phyloP scores from a whole-genome alignment of 2,113 vertebrate species.

The Daubentonia madagascariensis region DNA sequence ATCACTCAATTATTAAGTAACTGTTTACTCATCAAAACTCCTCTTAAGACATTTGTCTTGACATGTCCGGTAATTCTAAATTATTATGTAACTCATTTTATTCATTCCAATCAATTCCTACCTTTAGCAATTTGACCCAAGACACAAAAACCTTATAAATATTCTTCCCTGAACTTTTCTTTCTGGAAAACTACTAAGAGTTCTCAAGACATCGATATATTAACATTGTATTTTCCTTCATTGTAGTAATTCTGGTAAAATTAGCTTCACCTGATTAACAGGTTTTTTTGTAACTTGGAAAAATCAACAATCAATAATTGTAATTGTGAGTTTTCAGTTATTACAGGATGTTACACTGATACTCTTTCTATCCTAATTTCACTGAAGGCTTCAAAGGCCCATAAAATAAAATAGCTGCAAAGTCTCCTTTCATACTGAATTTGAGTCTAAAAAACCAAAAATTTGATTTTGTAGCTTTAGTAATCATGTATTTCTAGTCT shows the following conservation, averaged over 20 bases:
- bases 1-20: neutral
- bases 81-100: neutral
- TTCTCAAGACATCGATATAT: neutral
- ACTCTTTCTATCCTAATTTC: neutral
- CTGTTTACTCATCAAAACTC: neutral
- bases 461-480: neutral
- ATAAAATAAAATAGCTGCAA: neutral
- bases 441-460: neutral
- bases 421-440: neutral
- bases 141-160: neutral
- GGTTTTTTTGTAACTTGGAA: neutral
- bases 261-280: neutral
- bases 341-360: neutral
- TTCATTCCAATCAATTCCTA: neutral
- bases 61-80: neutral
- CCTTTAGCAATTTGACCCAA: neutral
- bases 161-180: neutral
- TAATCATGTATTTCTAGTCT: neutral
- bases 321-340: neutral
- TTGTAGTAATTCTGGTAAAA: neutral
- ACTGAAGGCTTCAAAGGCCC: neutral
- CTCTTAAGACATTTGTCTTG: neutral
- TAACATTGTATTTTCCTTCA: neutral
- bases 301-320: neutral
- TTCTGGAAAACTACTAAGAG: neutral